These are phyloP conservation scores for Apantesis nais DNA, from an alignment of 2,888 invertebrate genomes.

Conservation along the genomic window DNA sequence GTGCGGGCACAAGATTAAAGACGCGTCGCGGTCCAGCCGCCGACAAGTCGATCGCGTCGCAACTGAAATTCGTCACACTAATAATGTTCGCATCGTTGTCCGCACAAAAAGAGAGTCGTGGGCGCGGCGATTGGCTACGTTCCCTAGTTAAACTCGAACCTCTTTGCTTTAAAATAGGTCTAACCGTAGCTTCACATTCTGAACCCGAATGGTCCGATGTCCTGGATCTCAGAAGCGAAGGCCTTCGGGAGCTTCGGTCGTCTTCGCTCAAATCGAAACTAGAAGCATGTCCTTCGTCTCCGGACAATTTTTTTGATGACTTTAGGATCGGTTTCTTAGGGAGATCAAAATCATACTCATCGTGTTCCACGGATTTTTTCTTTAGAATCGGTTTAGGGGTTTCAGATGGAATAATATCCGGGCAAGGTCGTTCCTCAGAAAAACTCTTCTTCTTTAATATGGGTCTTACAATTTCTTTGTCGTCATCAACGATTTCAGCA, in stretches of 20 bases:
- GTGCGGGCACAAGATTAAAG: constrained; percentile 68
- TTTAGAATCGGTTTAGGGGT: constrained; percentile 92
- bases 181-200: constrained; percentile 85
- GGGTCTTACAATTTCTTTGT: constrained; percentile 88
- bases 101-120: constrained; percentile 87
- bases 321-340: constrained; percentile 92
- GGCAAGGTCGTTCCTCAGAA: constrained; percentile 87
- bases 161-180: constrained; percentile 88
- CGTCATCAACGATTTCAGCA: constrained; percentile 83
- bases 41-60: constrained; percentile 77
- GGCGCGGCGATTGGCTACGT: constrained; percentile 87
- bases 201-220: constrained; percentile 84
- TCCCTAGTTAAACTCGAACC: constrained; percentile 86
- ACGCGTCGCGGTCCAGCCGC: constrained; percentile 81
- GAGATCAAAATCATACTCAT: constrained; percentile 90
- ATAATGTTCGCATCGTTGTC: constrained; percentile 78
- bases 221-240: constrained; percentile 84
- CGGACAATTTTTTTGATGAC: constrained; percentile 88
- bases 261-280: constrained; percentile 85
- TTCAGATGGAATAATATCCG: constrained; percentile 74
- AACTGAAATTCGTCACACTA: constrained; percentile 78
- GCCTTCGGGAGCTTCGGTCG: constrained; percentile 84
- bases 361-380: constrained; percentile 93
- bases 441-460: constrained; percentile 94
- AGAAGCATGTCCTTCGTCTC: constrained; percentile 86